phyloP scores from a whole-genome alignment of 1,140 invertebrate species.

The Hypothenemus hampei region DNA sequence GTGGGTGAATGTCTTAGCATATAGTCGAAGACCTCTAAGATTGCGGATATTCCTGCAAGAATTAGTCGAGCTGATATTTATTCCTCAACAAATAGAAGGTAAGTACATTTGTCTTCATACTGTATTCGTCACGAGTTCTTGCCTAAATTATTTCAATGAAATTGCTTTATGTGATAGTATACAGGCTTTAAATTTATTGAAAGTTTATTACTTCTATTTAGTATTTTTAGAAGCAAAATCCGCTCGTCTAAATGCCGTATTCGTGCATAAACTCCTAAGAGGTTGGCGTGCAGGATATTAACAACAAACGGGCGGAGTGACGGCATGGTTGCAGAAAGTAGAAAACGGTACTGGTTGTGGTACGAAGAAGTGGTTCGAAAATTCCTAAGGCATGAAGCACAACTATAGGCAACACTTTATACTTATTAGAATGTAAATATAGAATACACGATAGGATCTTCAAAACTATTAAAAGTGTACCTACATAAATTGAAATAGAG shows the following conservation, averaged over 20 bases:
- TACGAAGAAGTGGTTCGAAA: too few relatives aligned
- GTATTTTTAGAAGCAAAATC: neutral
- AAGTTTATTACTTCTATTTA: neutral
- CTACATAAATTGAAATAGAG: too few relatives aligned
- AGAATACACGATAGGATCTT: too few relatives aligned
- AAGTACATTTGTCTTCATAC: neutral
- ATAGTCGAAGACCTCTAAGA: slow-evolving; percentile 33
- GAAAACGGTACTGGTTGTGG: slow-evolving; percentile 18
- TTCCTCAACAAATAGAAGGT: neutral
- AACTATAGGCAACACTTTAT: too few relatives aligned
- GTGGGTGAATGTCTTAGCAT: slow-evolving; percentile 39
- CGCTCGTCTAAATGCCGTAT: slow-evolving; percentile 14
- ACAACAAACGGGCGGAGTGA: neutral
- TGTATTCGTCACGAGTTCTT: neutral
- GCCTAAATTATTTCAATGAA: neutral
- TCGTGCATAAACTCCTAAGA: slow-evolving; percentile 3
- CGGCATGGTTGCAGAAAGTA: slow-evolving; percentile 20
- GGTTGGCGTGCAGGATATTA: neutral
- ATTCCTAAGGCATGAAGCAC: too few relatives aligned
- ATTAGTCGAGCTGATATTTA: slow-evolving; percentile 3
- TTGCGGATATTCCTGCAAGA: slow-evolving; percentile 28
- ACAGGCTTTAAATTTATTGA: neutral
- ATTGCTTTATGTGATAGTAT: neutral
- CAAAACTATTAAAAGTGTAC: too few relatives aligned
- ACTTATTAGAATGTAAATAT: too few relatives aligned